Percentiles rank a stretch among this genome's conserved stretches.
phyloP scores from a whole-genome alignment of 2,797 vertebrate genomes.

The Anas flavirostris region DNA sequence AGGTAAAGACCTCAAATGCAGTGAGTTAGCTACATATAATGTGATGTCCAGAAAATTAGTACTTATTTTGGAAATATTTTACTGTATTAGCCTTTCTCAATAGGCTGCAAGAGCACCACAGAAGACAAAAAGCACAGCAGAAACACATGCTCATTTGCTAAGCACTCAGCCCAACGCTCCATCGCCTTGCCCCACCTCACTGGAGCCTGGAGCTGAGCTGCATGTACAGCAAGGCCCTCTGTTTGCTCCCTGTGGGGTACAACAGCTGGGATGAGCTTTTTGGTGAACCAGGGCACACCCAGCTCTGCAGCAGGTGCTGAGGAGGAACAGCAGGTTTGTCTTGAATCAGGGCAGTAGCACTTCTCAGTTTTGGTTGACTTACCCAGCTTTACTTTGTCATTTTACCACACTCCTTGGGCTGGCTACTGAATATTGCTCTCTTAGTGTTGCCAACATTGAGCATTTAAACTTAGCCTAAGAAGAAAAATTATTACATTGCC shows the following conservation, averaged over 20 bases:
- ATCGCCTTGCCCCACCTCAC: too few relatives aligned
- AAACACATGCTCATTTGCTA: fast-evolving
- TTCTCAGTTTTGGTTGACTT: not conserved
- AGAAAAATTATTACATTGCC: not conserved
- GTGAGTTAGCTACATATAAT: not conserved
- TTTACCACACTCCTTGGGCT: not conserved
- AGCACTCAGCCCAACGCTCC: not conserved
- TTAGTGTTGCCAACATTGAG: not conserved
- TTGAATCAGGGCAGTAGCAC: not conserved
- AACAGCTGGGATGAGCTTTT: not conserved
- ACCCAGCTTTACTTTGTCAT: not conserved
- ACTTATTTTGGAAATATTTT: not conserved
- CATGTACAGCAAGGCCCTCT: fast-evolving
- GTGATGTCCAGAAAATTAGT: not conserved
- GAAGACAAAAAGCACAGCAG: not conserved
- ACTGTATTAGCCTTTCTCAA: not conserved
- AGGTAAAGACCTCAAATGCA: not conserved
- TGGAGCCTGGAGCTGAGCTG: not conserved
- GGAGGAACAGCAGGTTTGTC: not conserved
- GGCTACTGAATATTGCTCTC: not conserved
- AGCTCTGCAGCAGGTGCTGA: not conserved
- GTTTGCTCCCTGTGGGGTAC: not conserved
- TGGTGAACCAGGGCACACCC: not conserved
- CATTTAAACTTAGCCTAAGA: not conserved
- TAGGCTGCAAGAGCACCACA: not conserved